A percentile compares a stretch with the other conserved stretches of the same genome.
These are phyloP conservation scores for Acropternis orthonyx DNA, from an alignment of 2,797 vertebrate genomes.

Conservation along the genomic window DNA sequence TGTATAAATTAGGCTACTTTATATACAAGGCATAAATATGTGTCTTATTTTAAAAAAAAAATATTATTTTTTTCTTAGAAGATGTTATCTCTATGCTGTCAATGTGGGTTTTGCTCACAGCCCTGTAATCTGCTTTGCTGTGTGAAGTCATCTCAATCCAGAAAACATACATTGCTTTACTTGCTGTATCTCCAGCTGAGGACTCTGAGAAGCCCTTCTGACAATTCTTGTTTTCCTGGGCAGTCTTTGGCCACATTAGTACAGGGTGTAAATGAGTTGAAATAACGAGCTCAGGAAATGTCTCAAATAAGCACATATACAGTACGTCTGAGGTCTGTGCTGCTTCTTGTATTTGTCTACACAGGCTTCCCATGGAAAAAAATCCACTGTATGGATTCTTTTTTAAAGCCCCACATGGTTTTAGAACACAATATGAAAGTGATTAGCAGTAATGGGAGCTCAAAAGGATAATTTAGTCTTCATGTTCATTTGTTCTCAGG, in stretches of 20 bases:
- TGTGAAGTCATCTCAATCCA: background rate
- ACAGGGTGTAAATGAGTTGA: background rate
- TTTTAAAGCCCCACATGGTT: background rate
- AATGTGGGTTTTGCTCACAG: background rate
- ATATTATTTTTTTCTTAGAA: background rate
- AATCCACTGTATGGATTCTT: background rate
- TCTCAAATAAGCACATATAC: background rate
- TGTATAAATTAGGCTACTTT: background rate
- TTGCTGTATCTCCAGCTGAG: background rate
- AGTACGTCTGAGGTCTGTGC: background rate
- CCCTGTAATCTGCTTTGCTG: background rate
- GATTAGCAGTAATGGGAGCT: background rate
- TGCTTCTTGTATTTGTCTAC: background rate
- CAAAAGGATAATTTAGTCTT: constrained; percentile 12
- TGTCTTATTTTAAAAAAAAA: background rate
- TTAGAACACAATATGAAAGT: background rate
- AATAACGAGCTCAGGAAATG: background rate
- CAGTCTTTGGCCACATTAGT: background rate
- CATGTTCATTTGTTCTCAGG: background rate
- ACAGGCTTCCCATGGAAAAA: background rate
- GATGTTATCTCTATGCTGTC: background rate
- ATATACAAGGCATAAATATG: background rate
- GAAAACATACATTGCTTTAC: background rate
- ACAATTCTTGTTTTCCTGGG: background rate
- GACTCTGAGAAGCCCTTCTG: background rate